A percentile compares a stretch with the other conserved stretches of the same genome.
Conservation (phyloP, 2,113 vertebrate species). For the Sciurus niger region DNA sequence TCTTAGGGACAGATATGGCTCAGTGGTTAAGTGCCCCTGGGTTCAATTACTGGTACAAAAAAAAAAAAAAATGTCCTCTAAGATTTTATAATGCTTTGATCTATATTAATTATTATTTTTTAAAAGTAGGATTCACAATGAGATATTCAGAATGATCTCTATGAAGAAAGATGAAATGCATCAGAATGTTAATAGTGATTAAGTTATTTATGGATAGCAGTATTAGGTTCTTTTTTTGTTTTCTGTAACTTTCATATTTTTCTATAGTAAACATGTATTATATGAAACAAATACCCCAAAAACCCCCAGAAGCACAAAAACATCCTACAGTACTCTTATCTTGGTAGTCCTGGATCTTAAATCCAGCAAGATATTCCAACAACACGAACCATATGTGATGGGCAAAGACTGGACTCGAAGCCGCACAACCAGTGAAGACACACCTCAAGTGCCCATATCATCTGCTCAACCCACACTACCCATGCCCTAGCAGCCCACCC, state of each 20-base stretch:
- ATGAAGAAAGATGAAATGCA: neutral
- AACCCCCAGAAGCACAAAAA: neutral
- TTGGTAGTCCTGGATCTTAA: neutral
- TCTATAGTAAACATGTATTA: neutral
- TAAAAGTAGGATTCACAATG: slow-evolving; percentile 6
- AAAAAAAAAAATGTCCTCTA: neutral
- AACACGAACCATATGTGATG: too few relatives aligned
- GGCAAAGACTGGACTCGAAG: neutral
- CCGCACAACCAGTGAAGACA: neutral
- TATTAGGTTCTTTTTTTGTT: neutral
- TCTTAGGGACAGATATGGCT: too few relatives aligned
- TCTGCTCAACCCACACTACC: too few relatives aligned
- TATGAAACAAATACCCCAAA: neutral
- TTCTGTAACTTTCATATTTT: neutral
- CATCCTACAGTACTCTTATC: neutral
- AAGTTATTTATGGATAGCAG: neutral
- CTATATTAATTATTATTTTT: neutral
- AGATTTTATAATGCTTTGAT: neutral
- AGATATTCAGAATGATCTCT: slow-evolving; percentile 1
- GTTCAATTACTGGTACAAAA: too few relatives aligned
- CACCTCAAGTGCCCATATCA: too few relatives aligned
- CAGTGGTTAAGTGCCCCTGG: too few relatives aligned
- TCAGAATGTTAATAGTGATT: neutral
- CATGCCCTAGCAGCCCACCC: too few relatives aligned
- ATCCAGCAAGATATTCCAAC: neutral